Evolutionary conservation across 2,888 invertebrate species (phyloP), one percentile per base, ranked within the genome.

Genomic region (Agrypnus murinus): DNA sequence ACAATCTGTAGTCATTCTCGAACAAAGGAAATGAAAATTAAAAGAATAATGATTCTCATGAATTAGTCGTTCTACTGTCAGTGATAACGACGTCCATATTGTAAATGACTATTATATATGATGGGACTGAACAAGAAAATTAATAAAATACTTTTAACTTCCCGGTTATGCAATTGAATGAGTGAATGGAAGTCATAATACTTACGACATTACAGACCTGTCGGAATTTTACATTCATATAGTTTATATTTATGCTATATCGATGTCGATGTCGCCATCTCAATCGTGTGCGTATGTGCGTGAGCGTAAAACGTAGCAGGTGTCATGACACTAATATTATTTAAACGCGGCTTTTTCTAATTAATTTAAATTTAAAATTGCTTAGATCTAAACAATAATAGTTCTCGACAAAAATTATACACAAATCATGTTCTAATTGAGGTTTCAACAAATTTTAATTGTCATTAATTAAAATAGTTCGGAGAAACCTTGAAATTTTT

Each of bases 151-250:
- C 31, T 7, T 10, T 19, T n/a, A 50, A 31, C 32, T 50, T 50
- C 45, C 45, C 45, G 45, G 45, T 40, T 50, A 32, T 32, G 50
- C 19, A 50, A 45, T 14, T 15, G 14, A 45, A 50, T 14, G 25
- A 50, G 50, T 32, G 19, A 50, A n/a, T 50, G 50, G 50, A 50
- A 50, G 50, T 19, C n/a, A 10, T 31, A 50, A 50, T n/a, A 25
- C 25, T 50, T 50, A 50, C 7, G 50, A 31, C 50, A 50, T 10
- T 12, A 31, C 25, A 14, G 45, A 45, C 31, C 50, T 32, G 50
- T 25, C 25, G 50, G 50, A 50, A 50, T 50, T 50, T 50, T 7
- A 50, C 25, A 50, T 50, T 50, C 50, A 31, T 25, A 9, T 25
- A 32, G 6, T 17, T 10, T 19, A n/a, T 19, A 19, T 10, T n/a